Evolutionary conservation across 1,140 invertebrate genomes (phyloP), one percentile per base, ranked within the genome.

Genomic region (Meteorus sp.): DNA sequence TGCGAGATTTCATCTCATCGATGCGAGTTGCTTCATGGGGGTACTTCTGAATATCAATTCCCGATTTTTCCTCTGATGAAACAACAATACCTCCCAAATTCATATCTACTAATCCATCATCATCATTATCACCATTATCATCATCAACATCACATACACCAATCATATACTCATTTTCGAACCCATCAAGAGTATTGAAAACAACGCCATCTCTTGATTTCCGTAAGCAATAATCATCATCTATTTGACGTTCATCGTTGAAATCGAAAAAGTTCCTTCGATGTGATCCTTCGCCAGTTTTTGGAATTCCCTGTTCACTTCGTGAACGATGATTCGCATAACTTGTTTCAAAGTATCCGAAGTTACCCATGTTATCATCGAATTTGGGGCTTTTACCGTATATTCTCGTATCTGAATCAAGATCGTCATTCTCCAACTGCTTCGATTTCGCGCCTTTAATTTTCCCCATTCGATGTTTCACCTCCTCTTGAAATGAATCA

Each of bases 311-410:
- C 3, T 45, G 48, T 43, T 53, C 44, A 31, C 20, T 54, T 19
- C 45, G 35, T 20, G 57, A 41, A 7, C 41, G 15, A 44, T 58
- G 43, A 50, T 35, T 60, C 3, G 19, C 43, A 31, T 53, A 52
- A 52, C 23, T 59, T 5, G 52, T 35, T 23, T 65, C 58, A 19
- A 62, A 60, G n/a, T 55, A 54, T 6, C 54, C 44, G 37, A 55
- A 67, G 43, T 63, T 70, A 2, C 66, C 71, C 8, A 76, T 61
- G 15, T 75, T 74, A 8, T 76, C 75, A 51, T 80, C 78, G 59
- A 80, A 80, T 43, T 79, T 78, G 1, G 77, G 78, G 56, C 78
- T 80, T 65, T 80, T 80, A 9, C 77, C 78, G 48, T 79, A 78
- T 20, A 77, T 68, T 47, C 74, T 68, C 1, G 71, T 72, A 35